Evolutionary conservation across 1,140 invertebrate species (phyloP).

Genomic region (Lanistes nyassanus): DNA sequence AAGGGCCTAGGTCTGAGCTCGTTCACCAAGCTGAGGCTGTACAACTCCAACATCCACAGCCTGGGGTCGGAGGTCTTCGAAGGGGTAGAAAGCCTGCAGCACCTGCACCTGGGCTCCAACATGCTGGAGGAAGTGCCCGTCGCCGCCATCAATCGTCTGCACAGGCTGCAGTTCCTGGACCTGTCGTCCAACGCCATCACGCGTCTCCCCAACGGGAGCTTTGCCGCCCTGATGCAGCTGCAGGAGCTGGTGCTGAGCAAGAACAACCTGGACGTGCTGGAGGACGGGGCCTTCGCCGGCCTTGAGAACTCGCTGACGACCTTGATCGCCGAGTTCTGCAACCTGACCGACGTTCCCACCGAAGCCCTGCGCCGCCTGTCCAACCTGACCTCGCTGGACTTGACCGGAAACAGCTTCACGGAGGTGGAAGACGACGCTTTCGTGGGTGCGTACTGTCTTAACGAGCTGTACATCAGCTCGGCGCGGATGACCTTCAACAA

Average conservation of each 20-base stretch:
- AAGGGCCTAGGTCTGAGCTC: constrained; percentile 14
- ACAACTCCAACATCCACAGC: constrained; percentile 23
- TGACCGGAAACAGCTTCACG: constrained; percentile 15
- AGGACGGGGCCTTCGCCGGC: constrained; percentile 18
- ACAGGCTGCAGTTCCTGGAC: constrained; percentile 1
- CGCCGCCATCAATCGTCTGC: constrained; percentile 16
- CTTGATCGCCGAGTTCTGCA: constrained; percentile 14
- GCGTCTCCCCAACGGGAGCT: constrained; percentile 9
- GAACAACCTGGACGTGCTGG: constrained; percentile 10
- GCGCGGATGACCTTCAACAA: constrained; percentile 11
- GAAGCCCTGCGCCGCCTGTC: constrained; percentile 13
- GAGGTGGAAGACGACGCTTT: constrained; percentile 13
- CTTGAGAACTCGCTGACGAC: constrained; percentile 13
- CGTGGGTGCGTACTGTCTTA: constrained; percentile 15
- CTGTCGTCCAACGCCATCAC: constrained; percentile 22
- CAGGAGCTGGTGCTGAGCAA: constrained; percentile 9
- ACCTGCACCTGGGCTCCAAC: constrained; percentile 21
- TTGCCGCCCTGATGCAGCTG: constrained; percentile 9
- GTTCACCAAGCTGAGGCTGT: constrained; percentile 14
- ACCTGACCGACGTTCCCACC: constrained; percentile 4
- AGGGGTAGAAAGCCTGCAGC: background rate
- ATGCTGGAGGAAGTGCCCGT: constrained; percentile 1
- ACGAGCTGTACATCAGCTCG: constrained; percentile 21
- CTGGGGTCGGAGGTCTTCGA: constrained; percentile 10
- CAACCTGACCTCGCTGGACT: constrained; percentile 17